These are phyloP conservation scores for Sylvia borin DNA, from an alignment of 2,797 vertebrate genomes.

Conservation along the genomic window DNA sequence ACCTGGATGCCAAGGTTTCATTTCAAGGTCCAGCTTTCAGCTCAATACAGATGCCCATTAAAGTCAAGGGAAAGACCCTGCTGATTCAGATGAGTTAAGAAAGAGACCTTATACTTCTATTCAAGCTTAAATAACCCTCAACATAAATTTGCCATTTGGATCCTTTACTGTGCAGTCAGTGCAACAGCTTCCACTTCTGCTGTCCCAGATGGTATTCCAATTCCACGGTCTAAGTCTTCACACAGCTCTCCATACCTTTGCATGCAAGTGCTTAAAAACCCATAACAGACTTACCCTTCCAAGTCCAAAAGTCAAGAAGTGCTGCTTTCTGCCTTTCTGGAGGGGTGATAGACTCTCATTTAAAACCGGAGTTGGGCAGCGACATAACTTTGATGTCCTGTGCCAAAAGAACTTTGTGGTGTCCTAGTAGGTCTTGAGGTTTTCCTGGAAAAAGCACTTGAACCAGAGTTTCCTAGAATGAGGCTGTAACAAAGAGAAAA, in stretches of 20 bases:
- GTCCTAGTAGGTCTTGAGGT: neutral
- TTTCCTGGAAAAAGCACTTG: neutral
- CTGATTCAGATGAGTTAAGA: neutral
- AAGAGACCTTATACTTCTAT: neutral
- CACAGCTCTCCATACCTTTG: neutral
- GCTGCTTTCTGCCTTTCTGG: neutral
- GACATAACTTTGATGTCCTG: neutral
- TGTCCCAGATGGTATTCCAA: neutral
- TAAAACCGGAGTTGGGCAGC: neutral
- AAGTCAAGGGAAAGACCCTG: neutral
- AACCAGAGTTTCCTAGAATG: rapidly evolving
- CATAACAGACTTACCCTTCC: neutral
- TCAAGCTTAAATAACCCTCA: neutral
- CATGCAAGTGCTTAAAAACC: neutral
- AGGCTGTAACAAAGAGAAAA: neutral
- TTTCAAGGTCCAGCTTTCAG: slow-evolving; percentile 19
- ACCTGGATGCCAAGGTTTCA: neutral
- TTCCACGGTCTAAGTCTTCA: neutral
- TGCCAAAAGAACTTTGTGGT: neutral
- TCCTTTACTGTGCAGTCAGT: neutral
- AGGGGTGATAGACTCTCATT: neutral
- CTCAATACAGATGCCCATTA: neutral
- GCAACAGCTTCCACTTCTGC: neutral
- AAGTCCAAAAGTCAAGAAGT: neutral
- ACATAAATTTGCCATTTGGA: slow-evolving; percentile 15